A percentile compares a stretch with the other conserved stretches of the same genome.
Conservation (phyloP, 2,113 vertebrate genomes). For the Xerus inauris region DNA sequence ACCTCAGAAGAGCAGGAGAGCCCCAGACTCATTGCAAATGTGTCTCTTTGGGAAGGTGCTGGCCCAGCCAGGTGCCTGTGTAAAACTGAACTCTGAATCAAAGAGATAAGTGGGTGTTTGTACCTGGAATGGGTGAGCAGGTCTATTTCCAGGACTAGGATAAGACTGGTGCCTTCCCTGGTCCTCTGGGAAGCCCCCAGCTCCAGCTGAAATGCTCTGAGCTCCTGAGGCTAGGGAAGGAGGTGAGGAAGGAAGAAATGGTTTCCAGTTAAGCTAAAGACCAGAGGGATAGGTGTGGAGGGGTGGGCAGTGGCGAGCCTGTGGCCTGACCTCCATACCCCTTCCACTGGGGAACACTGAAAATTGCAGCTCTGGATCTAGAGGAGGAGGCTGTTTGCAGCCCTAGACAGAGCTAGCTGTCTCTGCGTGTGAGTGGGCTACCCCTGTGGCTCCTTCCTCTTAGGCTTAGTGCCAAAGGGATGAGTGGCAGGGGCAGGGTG, state of each 20-base stretch:
- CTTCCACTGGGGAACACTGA: rapidly evolving
- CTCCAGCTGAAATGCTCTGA: neutral
- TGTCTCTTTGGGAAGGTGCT: neutral
- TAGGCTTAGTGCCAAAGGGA: neutral
- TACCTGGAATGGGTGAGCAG: neutral
- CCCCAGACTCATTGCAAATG: neutral
- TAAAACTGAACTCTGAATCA: neutral
- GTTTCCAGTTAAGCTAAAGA: neutral
- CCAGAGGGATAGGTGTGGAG: neutral
- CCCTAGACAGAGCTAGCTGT: neutral
- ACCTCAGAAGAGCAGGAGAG: neutral
- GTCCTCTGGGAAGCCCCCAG: neutral
- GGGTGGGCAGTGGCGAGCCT: neutral
- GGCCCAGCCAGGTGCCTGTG: neutral
- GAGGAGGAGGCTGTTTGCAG: neutral
- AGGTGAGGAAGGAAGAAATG: neutral
- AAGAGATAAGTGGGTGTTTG: neutral
- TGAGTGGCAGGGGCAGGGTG: neutral
- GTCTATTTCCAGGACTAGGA: neutral
- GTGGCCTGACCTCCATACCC: neutral
- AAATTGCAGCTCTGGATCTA: neutral
- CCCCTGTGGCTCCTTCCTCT: neutral
- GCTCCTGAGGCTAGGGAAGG: neutral
- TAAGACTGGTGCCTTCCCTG: neutral
- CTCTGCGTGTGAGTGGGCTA: neutral